Conservation (phyloP, 2,888 invertebrate genomes). For the Plemyria rubiginata region DNA sequence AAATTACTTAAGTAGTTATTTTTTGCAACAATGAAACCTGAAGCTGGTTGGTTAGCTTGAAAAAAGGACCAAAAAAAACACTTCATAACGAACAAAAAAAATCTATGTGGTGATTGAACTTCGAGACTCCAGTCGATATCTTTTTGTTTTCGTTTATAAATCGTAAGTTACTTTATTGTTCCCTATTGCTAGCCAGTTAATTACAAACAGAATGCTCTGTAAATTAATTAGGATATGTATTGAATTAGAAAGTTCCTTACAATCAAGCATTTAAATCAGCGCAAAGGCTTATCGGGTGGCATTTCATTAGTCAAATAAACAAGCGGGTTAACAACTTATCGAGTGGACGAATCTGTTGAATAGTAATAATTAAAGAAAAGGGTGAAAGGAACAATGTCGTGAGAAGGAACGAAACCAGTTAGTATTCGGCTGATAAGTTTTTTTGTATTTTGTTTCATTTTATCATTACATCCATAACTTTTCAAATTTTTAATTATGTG, state of each 20-base stretch:
- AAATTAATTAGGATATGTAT: slow-evolving; percentile 47
- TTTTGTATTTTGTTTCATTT: too few species aligned
- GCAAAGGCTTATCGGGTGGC: slow-evolving; percentile 25
- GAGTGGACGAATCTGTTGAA: slow-evolving; percentile 1
- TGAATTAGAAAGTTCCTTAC: slow-evolving; percentile 61
- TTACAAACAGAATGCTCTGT: slow-evolving; percentile 9
- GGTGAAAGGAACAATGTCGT: too few species aligned
- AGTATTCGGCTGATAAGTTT: too few species aligned
- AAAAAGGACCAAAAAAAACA: neutral
- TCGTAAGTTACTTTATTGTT: slow-evolving; percentile 8
- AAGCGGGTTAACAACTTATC: slow-evolving; percentile 6
- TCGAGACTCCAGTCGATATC: neutral
- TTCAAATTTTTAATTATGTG: too few species aligned
- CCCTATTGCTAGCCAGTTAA: slow-evolving; percentile 4
- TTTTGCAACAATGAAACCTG: slow-evolving; percentile 5
- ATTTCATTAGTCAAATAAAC: slow-evolving; percentile 26
- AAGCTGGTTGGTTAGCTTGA: neutral
- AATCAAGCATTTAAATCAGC: slow-evolving; percentile 69
- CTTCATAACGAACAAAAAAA: neutral
- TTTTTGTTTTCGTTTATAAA: neutral
- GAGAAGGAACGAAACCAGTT: neutral
- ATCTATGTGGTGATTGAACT: neutral
- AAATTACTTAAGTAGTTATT: slow-evolving; percentile 6
- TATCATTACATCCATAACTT: too few species aligned
- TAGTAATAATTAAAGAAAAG: slow-evolving; percentile 1